Evolutionary conservation across 2,113 vertebrate genomes (phyloP), one percentile per base, ranked within the genome.

Genomic region (Phocoena phocoena): DNA sequence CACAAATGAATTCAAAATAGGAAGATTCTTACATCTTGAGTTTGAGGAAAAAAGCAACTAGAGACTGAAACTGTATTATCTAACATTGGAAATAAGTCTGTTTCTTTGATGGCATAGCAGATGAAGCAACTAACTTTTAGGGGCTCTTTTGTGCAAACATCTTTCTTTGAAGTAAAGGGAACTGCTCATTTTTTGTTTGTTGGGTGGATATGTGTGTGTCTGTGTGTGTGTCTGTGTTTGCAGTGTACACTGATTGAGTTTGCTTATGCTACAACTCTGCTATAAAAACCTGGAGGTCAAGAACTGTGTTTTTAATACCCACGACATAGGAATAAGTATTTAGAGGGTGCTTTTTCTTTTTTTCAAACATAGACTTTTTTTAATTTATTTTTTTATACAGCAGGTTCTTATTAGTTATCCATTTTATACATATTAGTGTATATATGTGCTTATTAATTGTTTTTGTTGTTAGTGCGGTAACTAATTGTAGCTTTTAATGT

Each of bases 401-500:
- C 53, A 53, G 53, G 15, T 53, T 53, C 53, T 53, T 53, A 53
- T 53, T 53, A 53, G 53, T 53, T 53, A 53, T 53, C 15, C 53
- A 53, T 53, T 53, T 53, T 53, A 53, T 53, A 53, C 53, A 53
- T 53, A 17, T 53, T 53, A 53, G 53, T 17, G 53, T 18, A 53
- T 53, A 53, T 17, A 53, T 53, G 53, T 6, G 53, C 53, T 53
- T 93, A 84, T 73, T 93, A 94, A 88, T 92, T 80, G 21, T 23
- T 90, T 91, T 91, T 90, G 36, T 92, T 95, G 62, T 81, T 86
- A 68, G 41, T 62, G 31, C 13, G 71, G 21, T 38, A 92, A 41
- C n/a, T 96, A 85, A 96, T 55, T 91, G 50, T 76, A 96, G 73
- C 41, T 83, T 90, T 77, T 89, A 88, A 79, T 6, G 12, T 86